These are phyloP conservation scores for Odontophorus gujanensis DNA, from an alignment of 2,113 vertebrate species.

Conservation along the genomic window DNA sequence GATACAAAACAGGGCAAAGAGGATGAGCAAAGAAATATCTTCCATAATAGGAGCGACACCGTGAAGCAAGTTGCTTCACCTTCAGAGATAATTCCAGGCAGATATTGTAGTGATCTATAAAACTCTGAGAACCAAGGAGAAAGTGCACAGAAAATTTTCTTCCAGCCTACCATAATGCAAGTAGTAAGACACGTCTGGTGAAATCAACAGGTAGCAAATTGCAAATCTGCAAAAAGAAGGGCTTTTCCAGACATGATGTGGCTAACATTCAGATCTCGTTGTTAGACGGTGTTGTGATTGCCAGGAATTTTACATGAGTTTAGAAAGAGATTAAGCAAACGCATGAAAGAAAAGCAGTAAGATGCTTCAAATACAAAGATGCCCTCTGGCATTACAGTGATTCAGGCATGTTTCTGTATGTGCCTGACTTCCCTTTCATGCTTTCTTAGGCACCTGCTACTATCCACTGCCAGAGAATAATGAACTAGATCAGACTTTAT, in stretches of 20 bases:
- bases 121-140: background rate
- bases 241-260: accelerated
- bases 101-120: background rate
- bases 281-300: background rate
- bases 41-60: background rate
- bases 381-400: accelerated
- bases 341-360: background rate
- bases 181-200: background rate
- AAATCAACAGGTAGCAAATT: background rate
- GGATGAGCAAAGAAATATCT: background rate
- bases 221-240: background rate
- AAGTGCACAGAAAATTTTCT: background rate
- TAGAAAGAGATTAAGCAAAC: background rate
- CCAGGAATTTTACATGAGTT: background rate
- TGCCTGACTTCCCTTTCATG: background rate
- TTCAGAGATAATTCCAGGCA: background rate
- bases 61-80: background rate
- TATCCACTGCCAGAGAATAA: background rate
- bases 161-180: background rate
- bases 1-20: background rate
- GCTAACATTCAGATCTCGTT: background rate
- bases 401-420: background rate
- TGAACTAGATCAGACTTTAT: background rate
- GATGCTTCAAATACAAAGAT: background rate
- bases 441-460: background rate